Evolutionary conservation across 2,888 invertebrate species (phyloP).

Genomic region (Clitarchus hookeri): DNA sequence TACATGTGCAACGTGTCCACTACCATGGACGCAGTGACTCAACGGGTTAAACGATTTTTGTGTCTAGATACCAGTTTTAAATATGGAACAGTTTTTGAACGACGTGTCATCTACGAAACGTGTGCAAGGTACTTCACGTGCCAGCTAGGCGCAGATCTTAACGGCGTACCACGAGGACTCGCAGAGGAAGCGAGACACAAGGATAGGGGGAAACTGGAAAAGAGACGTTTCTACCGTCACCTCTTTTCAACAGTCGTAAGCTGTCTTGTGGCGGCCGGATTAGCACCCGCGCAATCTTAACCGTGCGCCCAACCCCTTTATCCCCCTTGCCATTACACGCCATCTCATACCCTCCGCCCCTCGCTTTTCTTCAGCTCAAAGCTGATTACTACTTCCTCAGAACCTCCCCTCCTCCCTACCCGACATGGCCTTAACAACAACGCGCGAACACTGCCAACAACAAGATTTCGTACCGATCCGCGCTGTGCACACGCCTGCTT

Average conservation of each 20-base stretch:
- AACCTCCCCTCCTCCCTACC: not conserved
- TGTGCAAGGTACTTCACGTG: too few relatives aligned
- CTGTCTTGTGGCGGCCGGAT: not conserved
- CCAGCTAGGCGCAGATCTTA: too few relatives aligned
- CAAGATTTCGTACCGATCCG: not conserved
- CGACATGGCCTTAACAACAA: not conserved
- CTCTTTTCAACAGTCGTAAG: constrained; percentile 14
- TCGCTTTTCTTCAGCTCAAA: not conserved
- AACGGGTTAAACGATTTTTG: too few relatives aligned
- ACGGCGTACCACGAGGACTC: too few relatives aligned
- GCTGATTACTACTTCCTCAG: not conserved
- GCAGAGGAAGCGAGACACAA: not conserved
- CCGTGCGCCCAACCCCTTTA: not conserved
- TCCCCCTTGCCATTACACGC: not conserved
- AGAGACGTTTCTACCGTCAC: not conserved
- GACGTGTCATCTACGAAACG: too few relatives aligned
- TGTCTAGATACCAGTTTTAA: too few relatives aligned
- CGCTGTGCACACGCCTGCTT: not conserved
- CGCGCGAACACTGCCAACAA: not conserved
- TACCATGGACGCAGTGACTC: too few relatives aligned
- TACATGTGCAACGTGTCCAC: too few relatives aligned
- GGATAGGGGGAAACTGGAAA: not conserved
- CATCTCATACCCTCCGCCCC: not conserved
- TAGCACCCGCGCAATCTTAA: constrained; percentile 10
- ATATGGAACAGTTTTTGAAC: too few relatives aligned